phyloP scores from a whole-genome alignment of 2,113 vertebrate species.

The Oenanthe melanoleuca region DNA sequence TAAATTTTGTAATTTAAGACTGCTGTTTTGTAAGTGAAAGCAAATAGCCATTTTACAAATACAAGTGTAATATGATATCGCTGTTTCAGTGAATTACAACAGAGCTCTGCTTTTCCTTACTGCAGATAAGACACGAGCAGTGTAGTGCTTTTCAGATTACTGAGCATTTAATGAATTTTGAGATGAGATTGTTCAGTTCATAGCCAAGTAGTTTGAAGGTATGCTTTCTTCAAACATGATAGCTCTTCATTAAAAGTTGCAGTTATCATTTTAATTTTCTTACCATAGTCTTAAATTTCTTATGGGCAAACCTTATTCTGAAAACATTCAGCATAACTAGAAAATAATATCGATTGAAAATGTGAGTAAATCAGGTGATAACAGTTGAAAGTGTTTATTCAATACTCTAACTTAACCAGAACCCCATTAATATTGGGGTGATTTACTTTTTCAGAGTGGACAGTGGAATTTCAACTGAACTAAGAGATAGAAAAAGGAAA shows the following conservation, averaged over 20 bases:
- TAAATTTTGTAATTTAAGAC: not conserved
- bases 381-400: not conserved
- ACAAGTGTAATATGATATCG: not conserved
- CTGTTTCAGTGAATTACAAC: not conserved
- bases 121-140: constrained; percentile 17
- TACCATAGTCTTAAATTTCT: not conserved
- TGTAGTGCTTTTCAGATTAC: constrained; percentile 1
- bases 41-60: not conserved
- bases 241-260: not conserved
- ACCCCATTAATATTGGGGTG: not conserved
- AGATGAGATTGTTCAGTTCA: constrained; percentile 45
- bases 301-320: not conserved
- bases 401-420: not conserved
- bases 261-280: not conserved
- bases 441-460: not conserved
- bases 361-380: not conserved
- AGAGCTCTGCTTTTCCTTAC: not conserved
- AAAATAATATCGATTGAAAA: not conserved
- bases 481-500: not conserved
- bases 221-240: not conserved
- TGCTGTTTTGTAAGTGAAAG: not conserved
- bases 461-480: not conserved
- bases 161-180: not conserved
- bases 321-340: not conserved
- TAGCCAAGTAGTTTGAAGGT: constrained; percentile 8